Base-by-base conservation (phyloP, 2,888 invertebrate species). In the Sesamia inferens region DNA sequence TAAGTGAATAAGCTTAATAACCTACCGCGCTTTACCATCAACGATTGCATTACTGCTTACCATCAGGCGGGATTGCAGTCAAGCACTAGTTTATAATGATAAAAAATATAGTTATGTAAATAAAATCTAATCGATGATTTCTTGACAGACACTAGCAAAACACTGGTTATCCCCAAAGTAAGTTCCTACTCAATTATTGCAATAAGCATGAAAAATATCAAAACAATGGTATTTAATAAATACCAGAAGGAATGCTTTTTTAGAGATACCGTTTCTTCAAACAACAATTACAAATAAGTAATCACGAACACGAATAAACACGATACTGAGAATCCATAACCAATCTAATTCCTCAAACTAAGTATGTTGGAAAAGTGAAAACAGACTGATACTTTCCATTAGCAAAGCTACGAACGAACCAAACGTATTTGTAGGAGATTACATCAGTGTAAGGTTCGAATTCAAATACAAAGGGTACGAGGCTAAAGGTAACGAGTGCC, bases 381-480 rank as follows among this genome's bases (percentile, higher is more conserved):
- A 61, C 42, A 19, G 66, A 42, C 13, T 19, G 19, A 74, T 67
- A 74, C 48, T 78, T 84, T 86, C 75, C 54, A 69, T 76, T 71
- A 64, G 8, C 44, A 31, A 31, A 65, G 51, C 13, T 31, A 63
- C 39, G 39, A 62, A 61, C 16, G 51, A 77, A 69, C 55, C 54
- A 39, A 24, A 63, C 39, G 54, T 70, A 57, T 68, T 74, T 64
- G 61, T 24, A 44, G 44, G 58, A 66, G 79, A 83, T 79, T 71
- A 83, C 74, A 58, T 44, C 79, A 81, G 73, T 68, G 78, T 85
- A 80, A 74, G 83, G 86, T 85, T 71, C 76, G 79, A 84, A 83
- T 76, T 80, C 74, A n/a, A 83, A 81, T 72, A 72, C 76, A 83
- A 79, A 77, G 79, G 71, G 79, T 84, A 85, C 87, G 79, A 87